Base-by-base conservation (phyloP, 2,113 vertebrate genomes). In the Nymphicus hollandicus region DNA sequence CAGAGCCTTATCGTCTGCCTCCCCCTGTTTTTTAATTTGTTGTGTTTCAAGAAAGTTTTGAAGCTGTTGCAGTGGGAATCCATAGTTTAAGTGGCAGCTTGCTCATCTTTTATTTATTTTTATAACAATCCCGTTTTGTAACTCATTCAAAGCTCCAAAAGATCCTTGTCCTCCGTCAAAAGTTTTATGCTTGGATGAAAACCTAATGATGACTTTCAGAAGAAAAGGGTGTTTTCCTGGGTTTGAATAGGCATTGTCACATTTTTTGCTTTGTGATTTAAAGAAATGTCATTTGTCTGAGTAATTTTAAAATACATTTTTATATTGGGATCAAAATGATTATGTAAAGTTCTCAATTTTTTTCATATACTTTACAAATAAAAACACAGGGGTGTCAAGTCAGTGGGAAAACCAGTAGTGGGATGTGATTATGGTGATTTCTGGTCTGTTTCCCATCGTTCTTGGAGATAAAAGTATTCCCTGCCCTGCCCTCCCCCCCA, bases 21-120 rank as follows among this genome's bases (percentile, higher is more conserved):
- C 24, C 9, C 3, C 7, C 11, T 50, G 49, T 55, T 33, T 93
- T 83, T 83, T 7, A 53, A 80, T 95, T 86, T 95, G 78, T 88
- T 93, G 28, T 94, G 68, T 88, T 95, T 94, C 92, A 80, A 89
- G 87, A 85, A 89, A 89, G 80, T 96, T 94, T 96, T 81, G 95
- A 93, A 93, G 92, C 72, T 88, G 77, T 68, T 96, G 80, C 80
- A 81, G 84, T 86, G 89, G 91, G 88, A 95, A 94, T 95, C 76
- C 87, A 37, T 84, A 76, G 56, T 82, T 93, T 88, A 93, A 93
- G 58, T 71, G 74, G 81, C 92, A 94, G 91, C 76, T 95, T 92
- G 63, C 86, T 96, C 94, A 95, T 95, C 66, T 91, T 95, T 95
- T 92, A 95, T 96, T 95, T 96, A 92, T 87, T 87, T 95, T 84